These are phyloP conservation scores for Sweltsa coloradensis DNA, from an alignment of 1,140 invertebrate species.

Conservation along the genomic window DNA sequence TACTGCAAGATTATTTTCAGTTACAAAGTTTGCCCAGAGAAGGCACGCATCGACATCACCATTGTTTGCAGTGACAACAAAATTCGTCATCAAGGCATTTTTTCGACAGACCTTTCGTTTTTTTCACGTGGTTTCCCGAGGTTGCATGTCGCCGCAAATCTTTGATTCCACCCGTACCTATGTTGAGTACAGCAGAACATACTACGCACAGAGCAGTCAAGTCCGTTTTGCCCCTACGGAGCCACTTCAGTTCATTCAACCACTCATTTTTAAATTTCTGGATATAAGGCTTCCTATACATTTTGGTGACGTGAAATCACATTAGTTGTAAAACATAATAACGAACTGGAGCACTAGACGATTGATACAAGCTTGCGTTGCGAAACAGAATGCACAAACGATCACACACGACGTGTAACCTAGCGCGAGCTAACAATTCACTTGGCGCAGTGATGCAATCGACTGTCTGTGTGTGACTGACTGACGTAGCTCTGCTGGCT, in stretches of 20 bases:
- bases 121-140: neutral
- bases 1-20: neutral
- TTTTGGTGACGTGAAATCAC: too few relatives aligned
- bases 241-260: neutral
- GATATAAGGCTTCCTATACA: neutral
- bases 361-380: too few relatives aligned
- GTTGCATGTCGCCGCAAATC: constrained; percentile 1
- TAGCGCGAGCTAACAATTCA: too few relatives aligned
- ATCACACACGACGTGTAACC: too few relatives aligned
- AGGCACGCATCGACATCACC: neutral
- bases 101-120: neutral
- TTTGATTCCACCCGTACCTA: neutral
- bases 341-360: too few relatives aligned
- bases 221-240: neutral
- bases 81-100: neutral
- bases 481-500: too few relatives aligned
- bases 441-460: too few relatives aligned
- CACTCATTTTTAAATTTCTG: neutral
- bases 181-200: neutral
- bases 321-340: too few relatives aligned
- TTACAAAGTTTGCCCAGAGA: neutral
- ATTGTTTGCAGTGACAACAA: neutral
- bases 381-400: too few relatives aligned
- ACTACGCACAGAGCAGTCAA: neutral
- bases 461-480: too few relatives aligned